Evolutionary conservation across 2,113 vertebrate genomes (phyloP), one percentile per base, ranked within the genome.

Genomic region (Periophthalmodon schlosseri): DNA sequence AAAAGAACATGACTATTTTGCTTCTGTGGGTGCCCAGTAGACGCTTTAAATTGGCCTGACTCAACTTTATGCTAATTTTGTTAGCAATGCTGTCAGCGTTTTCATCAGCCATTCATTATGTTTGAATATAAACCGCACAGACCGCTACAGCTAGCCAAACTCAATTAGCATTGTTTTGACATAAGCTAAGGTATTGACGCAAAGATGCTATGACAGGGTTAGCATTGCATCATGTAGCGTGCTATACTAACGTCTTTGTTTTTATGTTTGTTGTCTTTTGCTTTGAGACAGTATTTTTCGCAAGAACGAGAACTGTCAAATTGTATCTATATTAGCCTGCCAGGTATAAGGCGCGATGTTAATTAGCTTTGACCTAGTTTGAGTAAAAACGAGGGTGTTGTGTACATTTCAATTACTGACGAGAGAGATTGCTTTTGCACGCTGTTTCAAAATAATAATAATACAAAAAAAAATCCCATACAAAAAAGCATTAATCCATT

Each of bases 21-120:
- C n/a, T 12, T 60, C 20, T 21, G 20, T 28, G 24, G 5, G 21
- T 15, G 12, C 12, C 23, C 56, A 13, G 10, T 57, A 57, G 56
- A 8, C 23, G 23, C 21, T 60, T 60, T 28, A 60, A 14, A 60
- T 60, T 28, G 23, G 9, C 20, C 34, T 70, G 56, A 68, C 47
- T 57, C 44, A 47, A 34, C 63, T 58, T 60, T 54, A 54, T 44
- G 61, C 70, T 52, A 21, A 73, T 84, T 80, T 77, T 36, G 34
- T 36, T 46, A 24, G 61, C 71, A 34, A 11, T 65, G 15, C 14
- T 81, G 65, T 66, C 52, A 71, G 56, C n/a, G 61, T 69, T 78
- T 78, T 63, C 33, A 75, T 80, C 75, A 47, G 70, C 57, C 33
- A 39, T 65, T 44, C 34, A 65, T 65, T 18, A 65, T 39, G 63